A percentile compares a stretch with the other conserved stretches of the same genome.
Conservation (phyloP, 92 coral and sea anemone species). For the Actinostola sp. region DNA sequence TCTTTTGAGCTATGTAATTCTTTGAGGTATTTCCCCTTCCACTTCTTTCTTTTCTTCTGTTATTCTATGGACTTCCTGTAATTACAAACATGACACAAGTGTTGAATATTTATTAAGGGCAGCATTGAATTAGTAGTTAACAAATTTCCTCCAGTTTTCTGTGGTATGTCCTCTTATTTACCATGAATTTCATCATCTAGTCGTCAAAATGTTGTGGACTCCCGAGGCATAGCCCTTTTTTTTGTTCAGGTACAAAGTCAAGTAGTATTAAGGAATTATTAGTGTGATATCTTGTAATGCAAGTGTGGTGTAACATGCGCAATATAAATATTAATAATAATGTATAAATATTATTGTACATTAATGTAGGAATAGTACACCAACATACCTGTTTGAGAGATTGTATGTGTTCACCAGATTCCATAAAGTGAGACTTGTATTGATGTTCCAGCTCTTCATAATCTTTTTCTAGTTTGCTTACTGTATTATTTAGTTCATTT, state of each 20-base stretch:
- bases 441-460: constrained; percentile 64
- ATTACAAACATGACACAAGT: not conserved
- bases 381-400: constrained; percentile 57
- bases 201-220: too few relatives aligned
- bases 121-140: too few relatives aligned
- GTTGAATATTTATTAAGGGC: too few relatives aligned
- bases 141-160: too few relatives aligned
- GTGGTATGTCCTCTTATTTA: too few relatives aligned
- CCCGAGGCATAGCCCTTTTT: too few relatives aligned
- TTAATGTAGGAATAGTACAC: not conserved
- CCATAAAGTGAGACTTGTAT: constrained; percentile 65
- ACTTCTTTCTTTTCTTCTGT: constrained; percentile 79
- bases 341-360: not conserved
- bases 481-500: constrained; percentile 58
- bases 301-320: too few relatives aligned
- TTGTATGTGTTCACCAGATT: constrained; percentile 56
- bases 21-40: constrained; percentile 71
- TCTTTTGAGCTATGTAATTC: constrained; percentile 76
- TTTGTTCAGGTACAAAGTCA: too few relatives aligned
- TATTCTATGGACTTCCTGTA: constrained; percentile 69
- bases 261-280: too few relatives aligned
- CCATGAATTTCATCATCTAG: too few relatives aligned
- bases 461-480: constrained; percentile 59
- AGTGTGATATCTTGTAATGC: too few relatives aligned
- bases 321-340: too few relatives aligned